A percentile compares a stretch with the other conserved stretches of the same genome.
phyloP scores from a whole-genome alignment of 2,888 invertebrate species.

The Pristionchus exspectatus region DNA sequence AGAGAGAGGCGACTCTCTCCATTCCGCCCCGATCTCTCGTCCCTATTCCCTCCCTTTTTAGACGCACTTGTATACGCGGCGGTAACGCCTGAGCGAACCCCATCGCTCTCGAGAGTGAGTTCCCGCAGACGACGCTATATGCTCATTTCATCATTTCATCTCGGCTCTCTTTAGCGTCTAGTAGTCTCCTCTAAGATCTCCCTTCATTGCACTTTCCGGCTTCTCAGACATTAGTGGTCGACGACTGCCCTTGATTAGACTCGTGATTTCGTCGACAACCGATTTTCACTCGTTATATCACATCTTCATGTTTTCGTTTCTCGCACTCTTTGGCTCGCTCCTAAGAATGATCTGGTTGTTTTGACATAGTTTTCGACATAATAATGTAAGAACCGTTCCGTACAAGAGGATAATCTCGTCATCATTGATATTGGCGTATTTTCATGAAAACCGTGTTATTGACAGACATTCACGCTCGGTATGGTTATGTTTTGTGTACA shows the following conservation, averaged over 20 bases:
- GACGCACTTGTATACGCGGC: slow-evolving; percentile 25
- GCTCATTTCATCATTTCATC: background rate
- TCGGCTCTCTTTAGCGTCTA: background rate
- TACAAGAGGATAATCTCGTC: too few relatives aligned
- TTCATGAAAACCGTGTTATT: too few relatives aligned
- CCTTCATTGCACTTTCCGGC: background rate
- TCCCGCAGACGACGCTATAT: background rate
- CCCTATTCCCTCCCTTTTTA: background rate
- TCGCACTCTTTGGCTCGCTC: background rate
- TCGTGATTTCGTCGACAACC: background rate
- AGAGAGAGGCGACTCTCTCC: background rate
- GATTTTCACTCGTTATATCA: background rate
- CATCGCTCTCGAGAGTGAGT: background rate
- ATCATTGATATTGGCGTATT: too few relatives aligned
- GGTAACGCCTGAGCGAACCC: slow-evolving; percentile 29
- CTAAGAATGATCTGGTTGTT: too few relatives aligned
- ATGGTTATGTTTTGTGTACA: too few relatives aligned
- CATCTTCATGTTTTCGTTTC: background rate
- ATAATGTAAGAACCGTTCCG: too few relatives aligned
- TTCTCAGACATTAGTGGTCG: background rate
- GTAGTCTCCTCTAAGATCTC: background rate
- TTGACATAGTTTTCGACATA: too few relatives aligned
- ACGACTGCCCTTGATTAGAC: background rate
- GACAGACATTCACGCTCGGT: too few relatives aligned
- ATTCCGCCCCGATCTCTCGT: background rate